phyloP scores from a whole-genome alignment of 2,888 invertebrate genomes.

The Erannis defoliaria region DNA sequence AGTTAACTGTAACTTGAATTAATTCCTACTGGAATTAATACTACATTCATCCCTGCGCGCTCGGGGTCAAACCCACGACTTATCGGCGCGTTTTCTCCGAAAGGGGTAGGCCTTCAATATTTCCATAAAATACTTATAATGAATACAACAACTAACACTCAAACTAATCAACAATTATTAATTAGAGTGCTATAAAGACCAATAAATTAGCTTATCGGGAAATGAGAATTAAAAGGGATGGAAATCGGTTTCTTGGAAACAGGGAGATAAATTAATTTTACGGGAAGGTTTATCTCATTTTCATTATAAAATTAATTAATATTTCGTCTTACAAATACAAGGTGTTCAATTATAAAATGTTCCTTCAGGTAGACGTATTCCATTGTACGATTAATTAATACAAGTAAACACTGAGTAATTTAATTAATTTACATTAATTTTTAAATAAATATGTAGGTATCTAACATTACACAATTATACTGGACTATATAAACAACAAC shows the following conservation, averaged over 20 bases:
- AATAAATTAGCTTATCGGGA: conserved; percentile 32
- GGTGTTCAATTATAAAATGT: conserved; percentile 15
- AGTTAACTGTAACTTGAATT: too few relatives aligned
- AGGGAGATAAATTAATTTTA: conserved; percentile 20
- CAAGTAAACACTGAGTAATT: not conserved
- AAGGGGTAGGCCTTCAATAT: too few relatives aligned
- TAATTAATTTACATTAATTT: not conserved
- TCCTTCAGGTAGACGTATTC: not conserved
- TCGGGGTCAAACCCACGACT: too few relatives aligned
- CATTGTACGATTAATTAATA: not conserved
- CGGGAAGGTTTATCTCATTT: conserved; percentile 17
- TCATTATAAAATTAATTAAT: conserved; percentile 25
- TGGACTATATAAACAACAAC: too few relatives aligned
- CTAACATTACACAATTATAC: not conserved
- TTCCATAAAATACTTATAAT: too few relatives aligned
- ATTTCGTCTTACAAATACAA: conserved; percentile 10
- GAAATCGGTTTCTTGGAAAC: conserved; percentile 11
- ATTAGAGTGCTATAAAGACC: conserved; percentile 31
- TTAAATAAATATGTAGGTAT: not conserved
- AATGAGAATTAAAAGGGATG: conserved; percentile 15
- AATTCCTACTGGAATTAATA: too few relatives aligned
- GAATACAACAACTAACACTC: not conserved
- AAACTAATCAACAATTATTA: conserved; percentile 6
- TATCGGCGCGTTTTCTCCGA: too few relatives aligned
- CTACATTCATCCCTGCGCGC: too few relatives aligned